Percentiles rank a stretch among this genome's conserved stretches.
Evolutionary conservation across 2,797 vertebrate species (phyloP).

Genomic region (Uromys caudimaculatus): DNA sequence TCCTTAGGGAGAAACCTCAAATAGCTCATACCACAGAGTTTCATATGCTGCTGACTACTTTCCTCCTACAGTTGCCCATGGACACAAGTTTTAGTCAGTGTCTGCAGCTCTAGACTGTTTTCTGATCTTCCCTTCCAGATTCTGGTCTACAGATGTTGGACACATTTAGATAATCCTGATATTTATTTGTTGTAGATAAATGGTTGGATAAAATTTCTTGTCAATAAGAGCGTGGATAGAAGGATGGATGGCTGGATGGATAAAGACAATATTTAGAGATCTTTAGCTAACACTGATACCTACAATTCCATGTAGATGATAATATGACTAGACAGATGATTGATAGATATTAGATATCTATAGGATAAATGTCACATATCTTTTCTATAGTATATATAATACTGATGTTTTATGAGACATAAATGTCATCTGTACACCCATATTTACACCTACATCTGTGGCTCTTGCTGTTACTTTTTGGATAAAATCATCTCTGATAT

Average conservation of each 20-base stretch:
- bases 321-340: background rate
- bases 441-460: background rate
- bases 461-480: background rate
- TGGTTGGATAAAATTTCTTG: background rate
- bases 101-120: background rate
- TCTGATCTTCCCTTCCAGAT: background rate
- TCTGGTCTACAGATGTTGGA: background rate
- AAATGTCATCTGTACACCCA: background rate
- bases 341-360: background rate
- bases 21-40: background rate
- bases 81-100: background rate
- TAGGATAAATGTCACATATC: background rate
- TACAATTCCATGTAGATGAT: background rate
- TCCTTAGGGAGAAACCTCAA: background rate
- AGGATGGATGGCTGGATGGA: background rate
- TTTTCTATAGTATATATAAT: background rate
- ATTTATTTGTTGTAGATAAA: background rate
- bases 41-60: background rate
- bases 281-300: background rate
- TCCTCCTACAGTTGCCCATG: background rate
- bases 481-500: conserved; percentile 2
- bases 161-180: background rate
- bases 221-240: background rate
- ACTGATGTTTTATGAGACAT: background rate
- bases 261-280: background rate